Evolutionary conservation across 2,113 vertebrate species (phyloP).

Genomic region (Rhabdornis inornatus): DNA sequence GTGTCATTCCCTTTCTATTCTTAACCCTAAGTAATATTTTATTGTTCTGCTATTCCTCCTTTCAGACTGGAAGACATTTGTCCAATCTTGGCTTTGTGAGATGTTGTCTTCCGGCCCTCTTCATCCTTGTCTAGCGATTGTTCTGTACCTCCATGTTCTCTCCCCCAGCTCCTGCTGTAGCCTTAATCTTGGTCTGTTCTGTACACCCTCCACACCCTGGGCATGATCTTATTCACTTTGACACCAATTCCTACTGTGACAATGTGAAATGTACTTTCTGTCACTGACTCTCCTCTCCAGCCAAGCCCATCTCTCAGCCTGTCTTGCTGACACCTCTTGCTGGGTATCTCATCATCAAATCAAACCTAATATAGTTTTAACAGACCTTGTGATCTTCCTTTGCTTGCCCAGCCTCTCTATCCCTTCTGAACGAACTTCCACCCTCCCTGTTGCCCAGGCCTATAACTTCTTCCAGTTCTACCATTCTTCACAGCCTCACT

Average conservation of each 20-base stretch:
- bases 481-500: neutral
- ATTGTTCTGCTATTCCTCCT: neutral
- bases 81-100: neutral
- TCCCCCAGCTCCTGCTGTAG: neutral
- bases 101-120: neutral
- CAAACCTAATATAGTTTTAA: neutral
- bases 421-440: neutral
- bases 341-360: neutral
- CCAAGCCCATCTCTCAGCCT: neutral
- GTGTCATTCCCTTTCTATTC: neutral
- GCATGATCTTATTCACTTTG: neutral
- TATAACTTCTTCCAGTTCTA: neutral
- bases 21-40: neutral
- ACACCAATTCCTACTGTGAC: neutral
- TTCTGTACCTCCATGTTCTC: neutral
- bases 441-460: neutral
- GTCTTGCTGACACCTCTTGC: neutral
- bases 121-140: fast-evolving
- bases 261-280: neutral
- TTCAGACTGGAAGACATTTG: neutral
- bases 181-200: neutral
- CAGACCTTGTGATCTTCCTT: neutral
- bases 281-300: neutral
- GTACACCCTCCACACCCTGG: neutral
- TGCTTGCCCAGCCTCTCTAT: neutral